Base-by-base conservation (phyloP, 2,888 invertebrate species). In the Fabriciana adippe region DNA sequence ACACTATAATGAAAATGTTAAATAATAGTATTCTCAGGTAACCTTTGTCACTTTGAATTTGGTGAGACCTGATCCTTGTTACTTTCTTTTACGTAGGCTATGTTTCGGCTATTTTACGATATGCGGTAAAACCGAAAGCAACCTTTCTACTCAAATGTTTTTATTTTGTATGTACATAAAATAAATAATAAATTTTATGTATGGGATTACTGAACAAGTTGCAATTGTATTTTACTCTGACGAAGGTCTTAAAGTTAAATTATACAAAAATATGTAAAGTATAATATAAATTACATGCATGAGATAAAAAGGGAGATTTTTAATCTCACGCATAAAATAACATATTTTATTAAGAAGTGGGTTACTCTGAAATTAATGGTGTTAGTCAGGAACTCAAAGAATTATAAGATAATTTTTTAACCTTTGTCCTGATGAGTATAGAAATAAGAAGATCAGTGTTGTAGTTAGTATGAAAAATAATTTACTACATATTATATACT, bases 41-140 rank as follows among this genome's bases (percentile, higher is more conserved):
- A 63, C 70, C 59, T 68, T 82, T 85, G 86, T 88, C 88, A 84
- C 82, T 85, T 84, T 79, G 81, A 85, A 82, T 86, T 84, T 81
- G 75, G 78, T 79, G 76, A 76, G 74, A 75, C 75, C 72, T 75
- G 78, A 82, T 80, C 79, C 79, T 76, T 79, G 84, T 83, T 83
- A 82, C 82, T 77, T 81, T 79, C 79, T 80, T 83, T 80, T 80
- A 80, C 82, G 80, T 78, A 76, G 77, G 75, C 82, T 82, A 83
- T 85, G 82, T 83, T 78, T 81, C 81, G 75, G 75, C 71, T 77
- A 78, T 78, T 86, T 87, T 87, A 87, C 79, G 78, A 75, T 78
- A 72, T 72, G 76, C 79, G 74, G 73, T 73, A 73, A 72, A 77
- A 76, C 75, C 77, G 74, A 77, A 77, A 73, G 75, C 50, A 72